These are phyloP conservation scores for Nematopogon swammerdamellus DNA, from an alignment of 2,888 invertebrate genomes.

Conservation along the genomic window DNA sequence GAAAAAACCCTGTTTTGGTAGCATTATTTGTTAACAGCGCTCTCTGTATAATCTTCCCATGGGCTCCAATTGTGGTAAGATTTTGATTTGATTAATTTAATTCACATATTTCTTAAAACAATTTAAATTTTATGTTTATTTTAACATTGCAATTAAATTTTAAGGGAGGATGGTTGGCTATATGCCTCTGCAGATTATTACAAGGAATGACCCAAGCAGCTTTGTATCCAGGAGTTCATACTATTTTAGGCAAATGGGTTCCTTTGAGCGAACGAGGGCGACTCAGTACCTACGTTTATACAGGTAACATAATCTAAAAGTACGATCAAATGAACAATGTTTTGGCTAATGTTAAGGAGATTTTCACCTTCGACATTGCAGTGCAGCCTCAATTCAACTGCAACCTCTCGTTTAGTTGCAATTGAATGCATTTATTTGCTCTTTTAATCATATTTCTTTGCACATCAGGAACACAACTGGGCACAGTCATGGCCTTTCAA, in stretches of 20 bases:
- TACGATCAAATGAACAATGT: too few species aligned
- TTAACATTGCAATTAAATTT: too few species aligned
- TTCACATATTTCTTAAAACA: too few species aligned
- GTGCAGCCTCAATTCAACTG: too few species aligned
- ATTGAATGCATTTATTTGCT: too few species aligned
- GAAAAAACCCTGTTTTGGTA: constrained; percentile 47
- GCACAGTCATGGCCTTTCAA: constrained; percentile 63
- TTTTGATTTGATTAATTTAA: too few species aligned
- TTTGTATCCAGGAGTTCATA: constrained; percentile 68
- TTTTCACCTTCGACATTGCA: too few species aligned
- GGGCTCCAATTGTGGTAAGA: constrained; percentile 30
- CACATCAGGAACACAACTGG: constrained; percentile 68
- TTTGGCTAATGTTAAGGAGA: too few species aligned
- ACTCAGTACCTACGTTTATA: constrained; percentile 51
- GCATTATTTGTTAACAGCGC: constrained; percentile 33
- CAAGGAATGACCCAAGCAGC: constrained; percentile 73
- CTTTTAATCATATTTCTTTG: too few species aligned
- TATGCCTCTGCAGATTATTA: constrained; percentile 62
- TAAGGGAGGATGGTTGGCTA: constrained; percentile 50
- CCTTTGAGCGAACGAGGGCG: constrained; percentile 60
- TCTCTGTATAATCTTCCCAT: constrained; percentile 27
- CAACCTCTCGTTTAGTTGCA: too few species aligned
- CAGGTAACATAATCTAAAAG: constrained; percentile 18
- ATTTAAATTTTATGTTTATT: too few species aligned
- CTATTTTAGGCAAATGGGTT: constrained; percentile 69